Evolutionary conservation across 2,888 invertebrate species (phyloP).

Genomic region (Pseudococcus longispinus): DNA sequence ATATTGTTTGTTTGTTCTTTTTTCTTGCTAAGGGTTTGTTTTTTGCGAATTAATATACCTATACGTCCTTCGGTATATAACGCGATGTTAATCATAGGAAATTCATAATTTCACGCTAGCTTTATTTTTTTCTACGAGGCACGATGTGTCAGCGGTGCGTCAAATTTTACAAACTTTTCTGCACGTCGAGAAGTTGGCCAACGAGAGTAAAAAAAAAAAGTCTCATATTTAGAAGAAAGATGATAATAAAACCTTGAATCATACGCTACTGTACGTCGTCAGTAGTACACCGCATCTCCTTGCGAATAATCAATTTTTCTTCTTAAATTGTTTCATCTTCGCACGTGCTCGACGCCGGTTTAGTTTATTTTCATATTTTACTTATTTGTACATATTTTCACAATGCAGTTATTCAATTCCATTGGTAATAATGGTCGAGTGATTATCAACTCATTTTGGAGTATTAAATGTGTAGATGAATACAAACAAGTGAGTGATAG

Average conservation of each 20-base stretch:
- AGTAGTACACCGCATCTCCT: neutral
- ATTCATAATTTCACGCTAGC: slow-evolving; percentile 12
- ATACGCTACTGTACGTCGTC: neutral
- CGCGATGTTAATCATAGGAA: neutral
- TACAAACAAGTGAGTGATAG: slow-evolving; percentile 3
- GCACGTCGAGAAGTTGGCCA: neutral
- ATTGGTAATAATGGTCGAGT: neutral
- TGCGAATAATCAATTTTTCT: slow-evolving; percentile 16
- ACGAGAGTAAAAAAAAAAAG: neutral
- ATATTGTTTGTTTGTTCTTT: slow-evolving; percentile 7
- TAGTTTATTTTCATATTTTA: neutral
- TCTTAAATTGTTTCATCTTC: slow-evolving; percentile 12
- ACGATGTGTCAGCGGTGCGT: neutral
- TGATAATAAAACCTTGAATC: slow-evolving; percentile 22
- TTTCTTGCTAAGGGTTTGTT: neutral
- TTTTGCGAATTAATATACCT: neutral
- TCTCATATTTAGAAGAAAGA: neutral
- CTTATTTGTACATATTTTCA: neutral
- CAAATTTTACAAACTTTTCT: neutral
- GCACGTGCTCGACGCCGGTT: neutral
- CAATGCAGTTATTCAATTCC: neutral
- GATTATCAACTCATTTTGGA: neutral
- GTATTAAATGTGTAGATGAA: neutral
- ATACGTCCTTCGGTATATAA: neutral
- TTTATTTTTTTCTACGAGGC: neutral